phyloP scores from a whole-genome alignment of 2,113 vertebrate species.

The Phodopus roborovskii region DNA sequence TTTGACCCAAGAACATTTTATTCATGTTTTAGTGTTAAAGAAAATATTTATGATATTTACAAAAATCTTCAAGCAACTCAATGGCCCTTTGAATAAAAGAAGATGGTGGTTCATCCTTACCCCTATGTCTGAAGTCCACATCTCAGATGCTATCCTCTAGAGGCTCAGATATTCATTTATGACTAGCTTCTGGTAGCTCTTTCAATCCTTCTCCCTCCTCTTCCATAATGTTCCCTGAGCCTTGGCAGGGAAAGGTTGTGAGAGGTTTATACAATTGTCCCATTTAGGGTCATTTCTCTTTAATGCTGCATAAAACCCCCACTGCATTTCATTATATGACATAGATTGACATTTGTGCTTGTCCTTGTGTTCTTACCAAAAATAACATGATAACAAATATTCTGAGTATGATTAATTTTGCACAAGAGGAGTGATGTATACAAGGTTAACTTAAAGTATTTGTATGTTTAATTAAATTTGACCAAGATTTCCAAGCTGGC shows the following conservation, averaged over 20 bases:
- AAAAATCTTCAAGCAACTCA: neutral
- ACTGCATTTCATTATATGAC: neutral
- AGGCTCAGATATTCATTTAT: neutral
- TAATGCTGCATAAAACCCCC: neutral
- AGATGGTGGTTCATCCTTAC: neutral
- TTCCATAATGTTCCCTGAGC: too few species aligned
- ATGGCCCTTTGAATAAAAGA: neutral
- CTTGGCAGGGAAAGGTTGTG: neutral
- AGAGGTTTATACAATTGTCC: neutral
- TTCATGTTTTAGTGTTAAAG: neutral
- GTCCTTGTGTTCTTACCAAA: neutral
- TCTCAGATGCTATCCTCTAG: neutral
- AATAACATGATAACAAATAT: neutral
- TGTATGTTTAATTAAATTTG: conserved; percentile 5
- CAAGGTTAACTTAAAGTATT: neutral
- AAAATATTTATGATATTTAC: neutral
- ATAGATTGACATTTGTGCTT: neutral
- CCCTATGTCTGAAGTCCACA: neutral
- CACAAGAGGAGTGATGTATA: neutral
- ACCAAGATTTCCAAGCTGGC: neutral
- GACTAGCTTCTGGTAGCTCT: neutral
- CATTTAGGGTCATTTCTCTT: neutral
- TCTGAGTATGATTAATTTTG: neutral
- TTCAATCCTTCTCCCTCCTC: neutral
- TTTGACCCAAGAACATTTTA: neutral